Percentiles rank a stretch among this genome's conserved stretches.
Conservation (phyloP, 2,888 invertebrate genomes). For the Harpalus rufipes region DNA sequence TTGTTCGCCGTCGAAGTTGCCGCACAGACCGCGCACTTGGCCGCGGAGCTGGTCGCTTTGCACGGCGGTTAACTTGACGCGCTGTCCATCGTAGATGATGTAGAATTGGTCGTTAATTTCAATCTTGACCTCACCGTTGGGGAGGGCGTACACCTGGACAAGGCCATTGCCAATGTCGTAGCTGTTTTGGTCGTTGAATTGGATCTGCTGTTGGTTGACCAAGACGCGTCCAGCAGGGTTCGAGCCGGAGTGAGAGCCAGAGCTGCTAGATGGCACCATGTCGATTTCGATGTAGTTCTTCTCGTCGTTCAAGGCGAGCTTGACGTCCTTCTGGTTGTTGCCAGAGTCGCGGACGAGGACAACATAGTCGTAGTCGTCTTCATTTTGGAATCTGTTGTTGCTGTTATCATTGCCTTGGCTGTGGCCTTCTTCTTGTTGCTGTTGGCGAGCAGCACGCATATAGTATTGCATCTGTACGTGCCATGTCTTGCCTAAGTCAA, state of each 20-base stretch:
- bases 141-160: conserved; percentile 76
- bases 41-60: conserved; percentile 78
- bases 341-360: conserved; percentile 76
- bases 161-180: conserved; percentile 74
- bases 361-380: conserved; percentile 71
- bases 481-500: conserved; percentile 80
- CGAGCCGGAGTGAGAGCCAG: conserved; percentile 67
- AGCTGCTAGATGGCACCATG: conserved; percentile 71
- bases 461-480: conserved; percentile 81
- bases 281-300: conserved; percentile 75
- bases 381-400: conserved; percentile 68
- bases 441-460: conserved; percentile 68
- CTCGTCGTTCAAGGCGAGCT: conserved; percentile 74
- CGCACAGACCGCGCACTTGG: conserved; percentile 83
- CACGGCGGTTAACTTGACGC: conserved; percentile 75
- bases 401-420: conserved; percentile 21
- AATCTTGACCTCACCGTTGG: conserved; percentile 80
- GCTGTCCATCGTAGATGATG: conserved; percentile 81
- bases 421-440: conserved; percentile 24
- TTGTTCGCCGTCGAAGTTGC: conserved; percentile 81
- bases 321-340: conserved; percentile 76
- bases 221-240: conserved; percentile 69
- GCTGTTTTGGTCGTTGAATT: conserved; percentile 72
- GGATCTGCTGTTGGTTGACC: conserved; percentile 75
- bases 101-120: conserved; percentile 79